Conservation (phyloP, 2,797 vertebrate genomes). For the Clarias laeviceps region DNA sequence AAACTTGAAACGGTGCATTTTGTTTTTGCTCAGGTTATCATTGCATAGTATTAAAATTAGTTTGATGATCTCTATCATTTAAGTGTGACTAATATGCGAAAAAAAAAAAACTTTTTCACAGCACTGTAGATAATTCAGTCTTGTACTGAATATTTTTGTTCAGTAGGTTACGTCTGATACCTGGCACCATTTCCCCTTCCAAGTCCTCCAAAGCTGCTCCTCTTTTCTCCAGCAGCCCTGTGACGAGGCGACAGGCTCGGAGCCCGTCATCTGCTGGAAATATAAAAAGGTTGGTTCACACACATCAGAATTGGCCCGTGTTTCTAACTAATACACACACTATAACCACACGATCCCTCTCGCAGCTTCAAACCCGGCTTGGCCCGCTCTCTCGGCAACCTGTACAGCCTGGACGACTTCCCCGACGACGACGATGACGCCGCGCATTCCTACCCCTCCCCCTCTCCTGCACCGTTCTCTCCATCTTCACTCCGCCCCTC, state of each 20-base stretch:
- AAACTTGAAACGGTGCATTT: too few species aligned
- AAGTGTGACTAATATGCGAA: too few species aligned
- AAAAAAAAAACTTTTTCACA: too few species aligned
- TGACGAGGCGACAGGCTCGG: constrained; percentile 74
- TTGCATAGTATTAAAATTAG: too few species aligned
- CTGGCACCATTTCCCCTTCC: constrained; percentile 70
- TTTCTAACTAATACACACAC: neutral
- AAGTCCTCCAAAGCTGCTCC: constrained; percentile 75
- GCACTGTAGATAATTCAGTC: neutral
- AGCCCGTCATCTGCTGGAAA: constrained; percentile 64
- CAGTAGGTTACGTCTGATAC: constrained; percentile 70
- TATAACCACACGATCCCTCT: neutral
- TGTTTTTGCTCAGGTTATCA: too few species aligned
- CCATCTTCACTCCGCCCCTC: constrained; percentile 1
- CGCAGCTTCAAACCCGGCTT: constrained; percentile 52
- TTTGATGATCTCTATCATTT: too few species aligned
- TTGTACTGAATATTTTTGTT: neutral
- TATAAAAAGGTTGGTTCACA: constrained; percentile 33
- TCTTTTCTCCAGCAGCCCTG: constrained; percentile 58
- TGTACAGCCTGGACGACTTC: constrained; percentile 47
- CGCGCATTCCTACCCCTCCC: constrained; percentile 17
- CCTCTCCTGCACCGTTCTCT: neutral
- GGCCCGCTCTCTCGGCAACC: constrained; percentile 56
- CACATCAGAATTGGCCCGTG: neutral
- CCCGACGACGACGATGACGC: constrained; percentile 24